Evolutionary conservation across 2,113 vertebrate genomes (phyloP).

Genomic region (Hydropotes inermis): DNA sequence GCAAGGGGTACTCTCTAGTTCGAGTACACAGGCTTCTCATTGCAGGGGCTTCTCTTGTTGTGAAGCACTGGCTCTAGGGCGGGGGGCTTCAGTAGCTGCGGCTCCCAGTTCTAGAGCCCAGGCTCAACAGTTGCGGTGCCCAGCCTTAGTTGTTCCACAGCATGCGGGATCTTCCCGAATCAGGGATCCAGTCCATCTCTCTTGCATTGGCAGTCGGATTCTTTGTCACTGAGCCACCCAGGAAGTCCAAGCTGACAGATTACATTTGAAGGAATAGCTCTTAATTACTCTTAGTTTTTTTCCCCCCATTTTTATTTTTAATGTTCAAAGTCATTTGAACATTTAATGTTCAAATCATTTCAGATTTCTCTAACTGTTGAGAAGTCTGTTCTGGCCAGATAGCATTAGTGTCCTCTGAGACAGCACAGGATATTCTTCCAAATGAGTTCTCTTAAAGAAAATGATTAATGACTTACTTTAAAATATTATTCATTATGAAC

Average conservation of each 20-base stretch:
- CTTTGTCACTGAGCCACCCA: background rate
- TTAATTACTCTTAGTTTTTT: background rate
- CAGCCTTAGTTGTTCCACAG: background rate
- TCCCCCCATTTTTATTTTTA: background rate
- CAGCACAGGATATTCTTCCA: background rate
- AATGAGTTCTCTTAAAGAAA: background rate
- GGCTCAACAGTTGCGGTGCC: background rate
- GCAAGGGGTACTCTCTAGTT: background rate
- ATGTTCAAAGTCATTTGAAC: background rate
- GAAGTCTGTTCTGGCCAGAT: background rate
- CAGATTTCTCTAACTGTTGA: background rate
- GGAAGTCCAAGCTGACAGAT: background rate
- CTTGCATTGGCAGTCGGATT: background rate
- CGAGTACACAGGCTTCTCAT: background rate
- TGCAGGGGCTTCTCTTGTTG: background rate
- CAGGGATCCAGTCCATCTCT: background rate
- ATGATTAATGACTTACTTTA: background rate
- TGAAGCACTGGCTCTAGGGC: background rate
- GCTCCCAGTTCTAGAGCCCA: background rate
- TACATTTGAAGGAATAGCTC: background rate
- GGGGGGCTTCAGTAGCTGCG: rapidly evolving
- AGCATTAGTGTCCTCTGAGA: background rate
- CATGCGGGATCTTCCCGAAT: background rate
- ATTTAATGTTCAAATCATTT: background rate
- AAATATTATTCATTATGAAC: background rate